These are phyloP conservation scores for Epiblema foenella DNA, from an alignment of 2,888 invertebrate species.

Conservation along the genomic window DNA sequence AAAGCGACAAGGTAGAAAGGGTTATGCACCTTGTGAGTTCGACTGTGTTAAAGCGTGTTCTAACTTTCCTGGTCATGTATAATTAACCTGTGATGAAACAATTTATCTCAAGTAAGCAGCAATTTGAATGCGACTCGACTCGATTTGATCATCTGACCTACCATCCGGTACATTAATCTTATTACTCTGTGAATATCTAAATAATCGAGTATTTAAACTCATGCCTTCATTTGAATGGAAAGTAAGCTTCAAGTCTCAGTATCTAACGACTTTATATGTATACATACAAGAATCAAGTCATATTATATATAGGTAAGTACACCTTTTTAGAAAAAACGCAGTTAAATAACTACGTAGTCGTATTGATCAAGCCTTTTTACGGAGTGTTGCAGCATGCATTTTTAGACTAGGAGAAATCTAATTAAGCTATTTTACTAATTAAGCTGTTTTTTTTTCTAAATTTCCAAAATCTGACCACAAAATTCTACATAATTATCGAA, in stretches of 20 bases:
- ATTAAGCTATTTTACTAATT: too few relatives aligned
- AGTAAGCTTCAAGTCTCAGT: neutral
- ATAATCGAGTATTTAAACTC: neutral
- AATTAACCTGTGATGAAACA: constrained; percentile 26
- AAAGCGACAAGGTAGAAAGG: neutral
- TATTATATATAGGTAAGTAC: neutral
- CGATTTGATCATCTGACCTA: constrained; percentile 24
- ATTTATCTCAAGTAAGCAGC: constrained; percentile 15
- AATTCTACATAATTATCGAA: too few relatives aligned
- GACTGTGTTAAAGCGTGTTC: neutral
- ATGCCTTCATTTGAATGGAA: neutral
- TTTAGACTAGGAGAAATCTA: too few relatives aligned
- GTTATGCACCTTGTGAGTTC: too few relatives aligned
- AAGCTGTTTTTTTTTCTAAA: too few relatives aligned
- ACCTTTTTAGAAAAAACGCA: too few relatives aligned
- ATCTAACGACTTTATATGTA: too few relatives aligned
- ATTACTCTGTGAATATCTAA: neutral
- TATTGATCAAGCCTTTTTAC: too few relatives aligned
- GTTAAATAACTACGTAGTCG: too few relatives aligned
- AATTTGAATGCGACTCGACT: constrained; percentile 16
- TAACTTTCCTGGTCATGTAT: constrained; percentile 20
- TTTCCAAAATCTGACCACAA: too few relatives aligned
- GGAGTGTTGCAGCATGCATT: neutral
- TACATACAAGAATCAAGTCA: too few relatives aligned
- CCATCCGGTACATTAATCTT: neutral